These are phyloP conservation scores for Amblyraja radiata DNA, from an alignment of 2,797 vertebrate genomes.

Conservation along the genomic window DNA sequence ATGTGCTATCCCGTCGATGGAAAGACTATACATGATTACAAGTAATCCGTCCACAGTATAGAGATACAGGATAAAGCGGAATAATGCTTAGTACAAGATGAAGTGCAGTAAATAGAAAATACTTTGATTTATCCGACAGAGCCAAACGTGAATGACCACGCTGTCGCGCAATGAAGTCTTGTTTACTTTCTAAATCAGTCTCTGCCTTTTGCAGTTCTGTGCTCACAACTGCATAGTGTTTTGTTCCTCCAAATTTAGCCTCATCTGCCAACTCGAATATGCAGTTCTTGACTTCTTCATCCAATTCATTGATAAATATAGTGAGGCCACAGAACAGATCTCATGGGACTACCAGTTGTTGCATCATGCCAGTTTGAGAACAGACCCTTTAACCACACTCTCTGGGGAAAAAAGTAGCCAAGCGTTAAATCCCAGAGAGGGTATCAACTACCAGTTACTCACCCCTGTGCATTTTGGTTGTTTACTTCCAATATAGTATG, in stretches of 20 bases:
- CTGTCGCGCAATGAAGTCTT: background rate
- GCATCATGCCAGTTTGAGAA: background rate
- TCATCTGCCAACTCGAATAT: background rate
- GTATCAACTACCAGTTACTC: too few species aligned
- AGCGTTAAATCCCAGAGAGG: too few species aligned
- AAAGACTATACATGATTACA: too few species aligned
- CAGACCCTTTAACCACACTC: background rate
- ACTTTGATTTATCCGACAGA: background rate
- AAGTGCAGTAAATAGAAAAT: background rate
- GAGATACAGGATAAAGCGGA: too few species aligned
- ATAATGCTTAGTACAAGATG: too few species aligned
- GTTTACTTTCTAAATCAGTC: background rate
- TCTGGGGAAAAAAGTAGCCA: background rate
- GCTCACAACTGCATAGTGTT: background rate
- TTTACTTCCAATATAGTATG: too few species aligned
- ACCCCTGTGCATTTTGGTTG: too few species aligned
- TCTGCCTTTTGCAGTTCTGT: background rate
- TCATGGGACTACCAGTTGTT: background rate
- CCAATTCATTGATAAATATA: background rate
- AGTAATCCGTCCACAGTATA: too few species aligned
- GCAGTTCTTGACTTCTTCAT: background rate
- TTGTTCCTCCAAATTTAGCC: background rate
- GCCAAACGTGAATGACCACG: background rate
- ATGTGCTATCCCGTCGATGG: too few species aligned
- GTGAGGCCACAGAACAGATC: background rate